phyloP scores from a whole-genome alignment of 2,888 invertebrate genomes.

The Volucella inanis region DNA sequence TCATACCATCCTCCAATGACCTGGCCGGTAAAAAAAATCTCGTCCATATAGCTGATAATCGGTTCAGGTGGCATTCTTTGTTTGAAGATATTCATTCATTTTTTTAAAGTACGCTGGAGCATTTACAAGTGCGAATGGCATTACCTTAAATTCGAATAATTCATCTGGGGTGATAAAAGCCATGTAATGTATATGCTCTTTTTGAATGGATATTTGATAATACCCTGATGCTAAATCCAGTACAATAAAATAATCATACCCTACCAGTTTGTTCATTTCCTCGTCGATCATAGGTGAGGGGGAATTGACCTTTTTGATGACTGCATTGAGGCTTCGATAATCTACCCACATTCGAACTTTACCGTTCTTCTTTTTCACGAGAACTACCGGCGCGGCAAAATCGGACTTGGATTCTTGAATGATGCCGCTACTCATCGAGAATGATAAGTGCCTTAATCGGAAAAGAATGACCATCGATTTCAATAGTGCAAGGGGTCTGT shows the following conservation, averaged over 20 bases:
- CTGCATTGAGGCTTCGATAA: constrained; percentile 21
- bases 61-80: too few species aligned
- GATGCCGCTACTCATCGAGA: neutral
- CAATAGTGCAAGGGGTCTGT: too few species aligned
- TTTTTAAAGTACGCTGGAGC: too few species aligned
- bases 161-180: constrained; percentile 75
- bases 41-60: too few species aligned
- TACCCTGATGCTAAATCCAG: too few species aligned
- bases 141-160: constrained; percentile 66
- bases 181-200: constrained; percentile 75
- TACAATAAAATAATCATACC: too few species aligned
- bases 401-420: constrained; percentile 12
- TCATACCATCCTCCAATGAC: constrained; percentile 32
- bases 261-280: constrained; percentile 40
- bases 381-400: constrained; percentile 22
- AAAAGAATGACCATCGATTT: too few species aligned
- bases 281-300: constrained; percentile 38
- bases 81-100: too few species aligned
- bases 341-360: constrained; percentile 31
- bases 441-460: too few species aligned
- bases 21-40: too few species aligned
- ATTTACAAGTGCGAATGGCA: constrained; percentile 30
- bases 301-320: constrained; percentile 36
- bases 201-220: constrained; percentile 24
- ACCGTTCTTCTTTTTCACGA: constrained; percentile 32